Evolutionary conservation across 2,797 vertebrate species (phyloP).

Genomic region (Spatula clypeata): DNA sequence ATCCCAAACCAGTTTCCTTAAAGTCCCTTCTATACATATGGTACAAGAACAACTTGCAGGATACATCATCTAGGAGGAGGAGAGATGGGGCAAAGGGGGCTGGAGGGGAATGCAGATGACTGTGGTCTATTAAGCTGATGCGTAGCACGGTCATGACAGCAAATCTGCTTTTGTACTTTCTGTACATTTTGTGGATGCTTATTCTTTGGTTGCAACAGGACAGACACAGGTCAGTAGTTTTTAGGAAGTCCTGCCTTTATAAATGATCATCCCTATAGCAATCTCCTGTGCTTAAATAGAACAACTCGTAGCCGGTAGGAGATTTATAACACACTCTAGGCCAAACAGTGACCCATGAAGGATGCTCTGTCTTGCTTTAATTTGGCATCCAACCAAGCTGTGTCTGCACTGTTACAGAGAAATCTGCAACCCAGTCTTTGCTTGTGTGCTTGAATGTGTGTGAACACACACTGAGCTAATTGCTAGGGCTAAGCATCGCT

Average conservation of each 20-base stretch:
- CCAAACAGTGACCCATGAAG: slow-evolving; percentile 69
- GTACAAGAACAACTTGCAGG: not conserved
- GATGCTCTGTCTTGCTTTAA: slow-evolving; percentile 62
- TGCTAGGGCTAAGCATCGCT: not conserved
- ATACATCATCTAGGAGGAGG: slow-evolving; percentile 6
- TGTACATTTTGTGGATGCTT: not conserved
- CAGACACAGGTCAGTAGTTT: slow-evolving; percentile 58
- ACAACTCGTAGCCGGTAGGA: slow-evolving; percentile 48
- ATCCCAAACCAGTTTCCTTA: not conserved
- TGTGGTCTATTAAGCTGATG: slow-evolving; percentile 41
- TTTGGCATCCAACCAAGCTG: slow-evolving; percentile 49
- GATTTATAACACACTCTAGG: slow-evolving; percentile 68
- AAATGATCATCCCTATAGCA: slow-evolving; percentile 60
- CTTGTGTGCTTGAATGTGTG: not conserved
- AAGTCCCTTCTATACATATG: not conserved
- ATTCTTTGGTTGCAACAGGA: slow-evolving; percentile 38
- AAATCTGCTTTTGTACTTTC: slow-evolving; percentile 39
- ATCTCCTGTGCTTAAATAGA: slow-evolving; percentile 69
- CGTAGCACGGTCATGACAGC: slow-evolving; percentile 1
- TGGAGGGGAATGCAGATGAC: not conserved
- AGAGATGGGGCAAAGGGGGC: not conserved
- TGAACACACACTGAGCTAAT: not conserved
- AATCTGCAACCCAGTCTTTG: slow-evolving; percentile 11
- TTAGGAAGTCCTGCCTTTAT: slow-evolving; percentile 51
- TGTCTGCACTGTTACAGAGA: slow-evolving; percentile 14